Percentiles rank a stretch among this genome's conserved stretches.
Conservation (phyloP, 2,888 invertebrate species). For the Euphydryas editha region DNA sequence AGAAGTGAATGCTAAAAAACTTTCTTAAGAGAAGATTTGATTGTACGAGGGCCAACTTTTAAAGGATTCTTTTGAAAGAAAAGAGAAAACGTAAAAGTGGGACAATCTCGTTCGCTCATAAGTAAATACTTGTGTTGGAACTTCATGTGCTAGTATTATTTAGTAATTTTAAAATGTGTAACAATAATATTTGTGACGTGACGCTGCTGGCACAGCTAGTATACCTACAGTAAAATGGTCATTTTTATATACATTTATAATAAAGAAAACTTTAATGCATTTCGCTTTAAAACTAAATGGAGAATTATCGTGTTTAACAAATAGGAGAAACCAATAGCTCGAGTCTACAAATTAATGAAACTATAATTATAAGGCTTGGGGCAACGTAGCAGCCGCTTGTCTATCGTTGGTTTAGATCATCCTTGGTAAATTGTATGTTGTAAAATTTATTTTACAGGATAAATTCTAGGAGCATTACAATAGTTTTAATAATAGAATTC, state of each 20-base stretch:
- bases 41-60: too few relatives aligned
- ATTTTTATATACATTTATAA: not conserved
- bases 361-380: slow-evolving; percentile 29
- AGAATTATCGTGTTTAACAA: slow-evolving; percentile 16
- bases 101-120: too few relatives aligned
- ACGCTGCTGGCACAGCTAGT: too few relatives aligned
- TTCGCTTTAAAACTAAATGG: not conserved
- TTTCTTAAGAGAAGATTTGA: too few relatives aligned
- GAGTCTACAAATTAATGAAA: slow-evolving; percentile 29
- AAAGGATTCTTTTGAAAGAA: too few relatives aligned
- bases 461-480: slow-evolving; percentile 4
- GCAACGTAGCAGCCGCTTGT: slow-evolving; percentile 18
- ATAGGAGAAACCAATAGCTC: slow-evolving; percentile 29
- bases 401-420: slow-evolving; percentile 25
- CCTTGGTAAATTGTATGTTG: slow-evolving; percentile 8
- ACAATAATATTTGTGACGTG: too few relatives aligned
- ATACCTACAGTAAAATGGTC: too few relatives aligned
- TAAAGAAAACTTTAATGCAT: not conserved
- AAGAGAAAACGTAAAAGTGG: too few relatives aligned
- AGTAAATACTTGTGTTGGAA: too few relatives aligned
- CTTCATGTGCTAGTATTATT: too few relatives aligned
- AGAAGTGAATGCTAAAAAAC: too few relatives aligned
- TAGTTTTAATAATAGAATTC: not conserved
- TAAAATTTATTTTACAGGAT: slow-evolving; percentile 14
- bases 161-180: too few relatives aligned